Evolutionary conservation across 1,140 invertebrate genomes (phyloP).

Genomic region (Apis laboriosa): DNA sequence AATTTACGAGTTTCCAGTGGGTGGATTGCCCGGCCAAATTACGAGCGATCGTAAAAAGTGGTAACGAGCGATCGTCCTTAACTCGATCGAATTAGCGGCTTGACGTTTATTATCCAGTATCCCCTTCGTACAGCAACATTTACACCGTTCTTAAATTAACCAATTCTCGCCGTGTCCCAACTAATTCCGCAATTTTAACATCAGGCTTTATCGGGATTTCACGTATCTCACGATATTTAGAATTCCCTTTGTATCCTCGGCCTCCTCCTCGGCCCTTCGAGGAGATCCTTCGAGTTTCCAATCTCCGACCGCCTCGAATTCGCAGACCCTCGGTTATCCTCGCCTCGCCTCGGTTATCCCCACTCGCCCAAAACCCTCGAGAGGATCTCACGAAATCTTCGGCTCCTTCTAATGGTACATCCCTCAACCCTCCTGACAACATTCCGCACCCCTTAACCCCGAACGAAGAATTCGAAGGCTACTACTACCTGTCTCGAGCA

Average conservation of each 20-base stretch:
- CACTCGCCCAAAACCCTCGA: background rate
- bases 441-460: background rate
- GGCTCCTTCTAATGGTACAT: background rate
- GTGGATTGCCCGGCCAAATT: constrained; percentile 17
- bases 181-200: background rate
- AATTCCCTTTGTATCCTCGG: background rate
- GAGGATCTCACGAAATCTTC: constrained; percentile 1
- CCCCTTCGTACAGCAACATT: background rate
- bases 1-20: constrained; percentile 28
- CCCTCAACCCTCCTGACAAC: background rate
- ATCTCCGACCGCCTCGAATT: background rate
- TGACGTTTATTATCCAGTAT: constrained; percentile 57
- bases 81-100: constrained; percentile 48
- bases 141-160: constrained; percentile 8
- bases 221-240: too few relatives aligned
- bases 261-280: background rate
- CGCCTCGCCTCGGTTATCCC: too few relatives aligned
- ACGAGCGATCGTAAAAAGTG: constrained; percentile 53
- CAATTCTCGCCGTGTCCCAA: background rate
- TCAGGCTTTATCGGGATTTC: background rate
- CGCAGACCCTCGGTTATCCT: background rate
- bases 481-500: background rate
- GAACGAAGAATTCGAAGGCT: background rate
- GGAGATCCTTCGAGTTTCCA: background rate
- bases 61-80: constrained; percentile 52